Evolutionary conservation across 2,797 vertebrate genomes (phyloP).

Genomic region (Fistularia tabacaria): DNA sequence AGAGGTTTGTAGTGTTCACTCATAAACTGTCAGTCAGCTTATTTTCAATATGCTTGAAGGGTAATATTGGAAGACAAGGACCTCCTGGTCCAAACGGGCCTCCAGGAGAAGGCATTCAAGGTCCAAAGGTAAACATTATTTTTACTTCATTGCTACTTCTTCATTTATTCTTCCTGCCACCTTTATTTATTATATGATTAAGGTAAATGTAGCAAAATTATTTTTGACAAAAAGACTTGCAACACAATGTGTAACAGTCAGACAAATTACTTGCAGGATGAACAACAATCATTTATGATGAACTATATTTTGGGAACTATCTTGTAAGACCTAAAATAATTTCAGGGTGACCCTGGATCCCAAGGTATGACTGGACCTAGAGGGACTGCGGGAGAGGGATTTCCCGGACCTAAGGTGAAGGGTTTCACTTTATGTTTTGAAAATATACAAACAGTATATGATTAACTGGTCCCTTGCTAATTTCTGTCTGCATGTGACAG

Average conservation of each 20-base stretch:
- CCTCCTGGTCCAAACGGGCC: slow-evolving; percentile 77
- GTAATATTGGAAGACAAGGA: slow-evolving; percentile 79
- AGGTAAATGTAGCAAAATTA: too few species aligned
- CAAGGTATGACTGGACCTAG: slow-evolving; percentile 86
- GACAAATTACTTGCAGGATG: slow-evolving; percentile 15
- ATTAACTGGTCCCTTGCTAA: slow-evolving; percentile 6
- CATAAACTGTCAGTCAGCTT: slow-evolving; percentile 1
- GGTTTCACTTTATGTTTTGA: neutral
- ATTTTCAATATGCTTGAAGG: slow-evolving; percentile 68
- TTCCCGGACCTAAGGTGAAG: slow-evolving; percentile 83
- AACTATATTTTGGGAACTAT: neutral
- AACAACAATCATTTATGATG: slow-evolving; percentile 21
- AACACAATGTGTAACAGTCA: neutral
- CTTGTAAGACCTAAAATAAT: slow-evolving; percentile 6
- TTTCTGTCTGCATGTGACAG: slow-evolving; percentile 51
- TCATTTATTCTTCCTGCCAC: too few species aligned
- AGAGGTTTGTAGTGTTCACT: neutral
- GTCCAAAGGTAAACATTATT: slow-evolving; percentile 80
- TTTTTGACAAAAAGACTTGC: too few species aligned
- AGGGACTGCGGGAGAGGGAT: slow-evolving; percentile 84
- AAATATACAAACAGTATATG: neutral
- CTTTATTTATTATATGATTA: too few species aligned
- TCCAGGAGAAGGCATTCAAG: slow-evolving; percentile 86
- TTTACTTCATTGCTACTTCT: neutral
- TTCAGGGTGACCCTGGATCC: slow-evolving; percentile 85